Base-by-base conservation (phyloP, 2,888 invertebrate genomes). In the Acanthosepion pharaonis region DNA sequence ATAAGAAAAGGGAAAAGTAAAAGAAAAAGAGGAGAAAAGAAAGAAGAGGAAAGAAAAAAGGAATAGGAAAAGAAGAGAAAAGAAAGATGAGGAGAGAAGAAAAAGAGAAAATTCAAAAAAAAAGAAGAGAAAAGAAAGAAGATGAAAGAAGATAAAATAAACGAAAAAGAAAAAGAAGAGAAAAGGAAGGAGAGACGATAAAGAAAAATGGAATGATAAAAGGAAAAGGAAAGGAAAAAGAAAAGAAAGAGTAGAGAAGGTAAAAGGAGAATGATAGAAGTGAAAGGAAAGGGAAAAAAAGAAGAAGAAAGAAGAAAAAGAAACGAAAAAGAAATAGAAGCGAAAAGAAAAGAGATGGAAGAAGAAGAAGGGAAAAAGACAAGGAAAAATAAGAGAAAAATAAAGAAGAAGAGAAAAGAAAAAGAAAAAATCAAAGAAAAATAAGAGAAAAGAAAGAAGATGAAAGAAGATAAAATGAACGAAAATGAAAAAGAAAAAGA, bases 1-100 rank as follows among this genome's bases (percentile, higher is more conserved):
- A 1, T 0, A 6, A n/a, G 25, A 5, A 11, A 28, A 78, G 9
- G 1, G 1, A 78, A 28, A 8, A 9, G 1, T 0, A 0, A n/a
- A 78, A 8, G 8, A 0, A 9, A 6, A 11, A 28, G 25, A n/a
- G 0, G 28, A 11, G 8, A 78, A 78, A 8, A 28, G 11, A 42
- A 42, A 42, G 42, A 42, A 42, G 8, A 33, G 33, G 33, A 33
- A 33, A 33, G 33, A 33, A 33, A 33, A 33, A 33, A 33, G 33
- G 33, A 33, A 33, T 1, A 33, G 33, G 33, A 33, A 33, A 5
- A 55, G 28, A 78, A 78, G n/a, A 78, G 15, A 78, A 6, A 78
- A 8, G 28, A 25, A 28, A 8, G 11, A 25, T 28, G 6, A 64
- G 8, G 5, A 59, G 25, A 64, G 28, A 64, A 28, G 8, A 25